These are phyloP conservation scores for Gnathonemus echidnorhynchus DNA, from an alignment of 2,113 vertebrate species.

Conservation along the genomic window DNA sequence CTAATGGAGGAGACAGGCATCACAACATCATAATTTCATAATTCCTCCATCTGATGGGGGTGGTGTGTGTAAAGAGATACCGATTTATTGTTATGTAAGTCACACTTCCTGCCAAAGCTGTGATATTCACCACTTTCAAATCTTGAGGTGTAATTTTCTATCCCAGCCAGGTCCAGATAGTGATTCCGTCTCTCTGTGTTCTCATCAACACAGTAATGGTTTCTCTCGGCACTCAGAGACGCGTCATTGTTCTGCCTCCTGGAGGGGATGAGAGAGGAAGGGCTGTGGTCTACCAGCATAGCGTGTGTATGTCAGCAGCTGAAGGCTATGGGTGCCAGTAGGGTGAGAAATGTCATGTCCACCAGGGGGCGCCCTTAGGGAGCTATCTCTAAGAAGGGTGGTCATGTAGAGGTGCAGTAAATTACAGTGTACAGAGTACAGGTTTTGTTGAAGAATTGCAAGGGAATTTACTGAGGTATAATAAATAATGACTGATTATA, in stretches of 20 bases:
- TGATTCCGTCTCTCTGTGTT: conserved; percentile 79
- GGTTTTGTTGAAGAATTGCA: background rate
- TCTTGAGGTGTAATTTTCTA: conserved; percentile 75
- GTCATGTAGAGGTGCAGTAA: background rate
- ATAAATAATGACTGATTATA: background rate
- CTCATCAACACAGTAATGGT: conserved; percentile 73
- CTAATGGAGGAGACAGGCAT: background rate
- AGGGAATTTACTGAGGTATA: background rate
- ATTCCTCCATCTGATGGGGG: background rate
- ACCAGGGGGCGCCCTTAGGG: background rate
- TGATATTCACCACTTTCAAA: conserved; percentile 56
- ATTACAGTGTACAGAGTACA: background rate
- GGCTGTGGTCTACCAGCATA: background rate
- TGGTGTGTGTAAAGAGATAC: background rate
- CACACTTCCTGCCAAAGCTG: background rate
- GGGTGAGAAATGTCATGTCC: no score
- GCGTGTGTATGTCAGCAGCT: background rate
- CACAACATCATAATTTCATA: background rate
- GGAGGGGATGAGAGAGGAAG: background rate
- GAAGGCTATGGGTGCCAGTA: background rate
- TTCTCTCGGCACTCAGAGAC: conserved; percentile 46
- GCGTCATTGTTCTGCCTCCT: conserved; percentile 53
- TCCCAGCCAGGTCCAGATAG: conserved; percentile 75
- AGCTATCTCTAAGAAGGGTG: background rate
- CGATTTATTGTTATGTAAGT: background rate